A percentile compares a stretch with the other conserved stretches of the same genome.
These are phyloP conservation scores for Ectemnius continuus DNA, from an alignment of 2,888 invertebrate genomes.

Conservation along the genomic window DNA sequence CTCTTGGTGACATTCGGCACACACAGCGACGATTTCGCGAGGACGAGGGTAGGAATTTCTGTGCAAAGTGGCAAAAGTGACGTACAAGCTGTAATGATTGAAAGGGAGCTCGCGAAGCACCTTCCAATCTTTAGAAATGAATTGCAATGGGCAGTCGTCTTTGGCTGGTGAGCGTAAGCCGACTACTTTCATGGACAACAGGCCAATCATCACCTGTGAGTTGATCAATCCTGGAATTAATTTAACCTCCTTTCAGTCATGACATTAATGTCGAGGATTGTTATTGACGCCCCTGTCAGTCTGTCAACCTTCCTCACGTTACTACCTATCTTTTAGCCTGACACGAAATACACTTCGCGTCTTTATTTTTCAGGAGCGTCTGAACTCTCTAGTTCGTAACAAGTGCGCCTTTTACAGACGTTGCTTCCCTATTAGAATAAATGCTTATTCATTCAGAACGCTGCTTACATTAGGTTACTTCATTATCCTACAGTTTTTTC, in stretches of 20 bases:
- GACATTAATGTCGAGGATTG: conserved; percentile 36
- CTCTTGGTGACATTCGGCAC: neutral
- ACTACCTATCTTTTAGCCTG: no score
- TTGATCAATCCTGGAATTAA: conserved; percentile 58
- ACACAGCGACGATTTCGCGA: conserved; percentile 11
- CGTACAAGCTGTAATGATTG: conserved; percentile 69
- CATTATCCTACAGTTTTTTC: no score
- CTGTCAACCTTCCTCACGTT: conserved; percentile 49
- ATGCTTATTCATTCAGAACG: no score
- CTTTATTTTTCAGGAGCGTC: no score
- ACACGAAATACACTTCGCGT: no score
- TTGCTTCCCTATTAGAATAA: no score
- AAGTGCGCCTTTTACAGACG: conserved; percentile 8
- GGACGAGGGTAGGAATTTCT: conserved; percentile 27
- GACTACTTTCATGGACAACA: conserved; percentile 81
- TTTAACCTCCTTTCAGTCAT: conserved; percentile 41
- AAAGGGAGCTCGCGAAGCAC: conserved; percentile 57
- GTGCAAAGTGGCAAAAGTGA: conserved; percentile 52
- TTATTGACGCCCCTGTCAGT: conserved; percentile 53
- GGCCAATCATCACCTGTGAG: conserved; percentile 88
- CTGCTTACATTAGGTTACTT: no score
- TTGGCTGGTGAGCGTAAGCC: conserved; percentile 63
- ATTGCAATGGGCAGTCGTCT: conserved; percentile 74
- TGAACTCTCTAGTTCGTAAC: neutral
- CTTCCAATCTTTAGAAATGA: conserved; percentile 69